phyloP scores from a whole-genome alignment of 2,888 invertebrate genomes.

The Achlya flavicornis region DNA sequence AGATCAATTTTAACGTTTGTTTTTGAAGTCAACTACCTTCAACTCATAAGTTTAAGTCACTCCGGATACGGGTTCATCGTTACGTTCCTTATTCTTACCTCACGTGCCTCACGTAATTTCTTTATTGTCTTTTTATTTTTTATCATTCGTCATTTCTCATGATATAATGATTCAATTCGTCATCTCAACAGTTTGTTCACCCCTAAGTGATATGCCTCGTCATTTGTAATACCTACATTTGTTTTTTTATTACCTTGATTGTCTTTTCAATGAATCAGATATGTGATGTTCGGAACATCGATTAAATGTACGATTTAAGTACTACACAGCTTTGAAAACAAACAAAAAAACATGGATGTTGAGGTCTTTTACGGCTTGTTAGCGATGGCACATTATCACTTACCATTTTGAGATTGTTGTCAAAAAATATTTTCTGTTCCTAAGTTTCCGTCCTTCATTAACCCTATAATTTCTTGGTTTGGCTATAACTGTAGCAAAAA shows the following conservation, averaged over 20 bases:
- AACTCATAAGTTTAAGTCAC: background rate
- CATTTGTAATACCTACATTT: background rate
- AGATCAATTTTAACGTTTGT: too few relatives aligned
- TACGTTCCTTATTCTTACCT: background rate
- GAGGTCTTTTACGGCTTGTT: too few relatives aligned
- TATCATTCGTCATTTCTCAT: background rate
- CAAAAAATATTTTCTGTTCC: too few relatives aligned
- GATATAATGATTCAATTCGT: conserved; percentile 7
- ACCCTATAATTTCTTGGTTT: too few relatives aligned
- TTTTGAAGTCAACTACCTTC: background rate
- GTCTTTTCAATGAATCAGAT: background rate
- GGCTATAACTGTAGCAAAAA: too few relatives aligned
- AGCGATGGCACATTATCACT: too few relatives aligned
- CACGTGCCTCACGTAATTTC: background rate
- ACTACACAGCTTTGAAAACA: too few relatives aligned
- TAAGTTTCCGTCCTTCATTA: too few relatives aligned
- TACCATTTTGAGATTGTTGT: too few relatives aligned
- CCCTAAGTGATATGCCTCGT: background rate
- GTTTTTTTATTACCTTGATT: background rate
- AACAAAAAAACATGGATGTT: too few relatives aligned
- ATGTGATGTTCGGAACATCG: background rate
- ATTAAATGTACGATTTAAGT: background rate
- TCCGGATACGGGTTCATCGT: background rate
- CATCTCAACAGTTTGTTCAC: conserved; percentile 10
- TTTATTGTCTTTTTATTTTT: conserved; percentile 3